Evolutionary conservation across 1,140 invertebrate species (phyloP), one percentile per base, ranked within the genome.

Genomic region (Penaeus indicus): DNA sequence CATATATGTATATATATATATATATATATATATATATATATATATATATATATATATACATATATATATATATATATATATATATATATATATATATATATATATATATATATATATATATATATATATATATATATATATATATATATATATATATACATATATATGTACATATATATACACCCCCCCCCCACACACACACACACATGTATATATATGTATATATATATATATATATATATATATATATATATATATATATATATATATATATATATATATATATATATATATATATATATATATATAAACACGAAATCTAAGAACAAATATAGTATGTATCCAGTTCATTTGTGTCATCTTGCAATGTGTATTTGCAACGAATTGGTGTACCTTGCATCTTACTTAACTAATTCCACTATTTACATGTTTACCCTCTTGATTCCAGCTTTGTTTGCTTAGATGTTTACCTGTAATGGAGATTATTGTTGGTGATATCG

Each of bases 261-360:
- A 79, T 42, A 42, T 42, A 79, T 79, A 79, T 79, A 79, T 79
- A 79, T 79, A 79, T 79, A 79, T 79, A 79, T 42, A 79, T 79
- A 79, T 42, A 79, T 79, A 79, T 42, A 79, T 79, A 79, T 79
- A 79, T 79, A 16, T 54, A 54, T 11, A 16, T 54, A 79, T 21
- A 79, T 21, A 79, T 21, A 79, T 21, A 42, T 21, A 79, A 1
- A 79, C 18, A 38, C 18, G 47, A 1, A 79, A 79, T 42, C 10
- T 79, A 79, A 10, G 25, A 54, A 79, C 38, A 79, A 54, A 79
- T 79, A 79, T 79, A 79, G n/a, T n/a, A n/a, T n/a, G n/a, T n/a
- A n/a, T n/a, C n/a, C n/a, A 32, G 32, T 32, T 32, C 32, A 32
- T 32, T 32, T 32, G 2, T 32, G 32, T 32, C 32, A 32, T 32